Conservation (phyloP, 2,797 vertebrate species). For the Poeciliopsis paucimaculata region DNA sequence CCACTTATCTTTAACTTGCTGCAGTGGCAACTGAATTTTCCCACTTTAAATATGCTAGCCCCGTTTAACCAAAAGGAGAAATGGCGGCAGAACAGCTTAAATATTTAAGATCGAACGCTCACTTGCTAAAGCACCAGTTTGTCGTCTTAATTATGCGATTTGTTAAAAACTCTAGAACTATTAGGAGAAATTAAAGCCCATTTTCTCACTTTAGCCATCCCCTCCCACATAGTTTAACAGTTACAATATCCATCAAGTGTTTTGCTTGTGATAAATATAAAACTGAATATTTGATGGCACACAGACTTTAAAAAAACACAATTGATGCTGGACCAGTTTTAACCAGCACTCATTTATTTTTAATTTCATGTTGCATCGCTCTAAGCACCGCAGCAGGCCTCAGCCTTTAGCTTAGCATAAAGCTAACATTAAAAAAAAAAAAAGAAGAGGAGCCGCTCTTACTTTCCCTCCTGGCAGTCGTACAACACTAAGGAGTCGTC, state of each 20-base stretch:
- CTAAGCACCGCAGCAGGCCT: constrained; percentile 62
- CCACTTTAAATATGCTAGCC: neutral
- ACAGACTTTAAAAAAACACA: accelerated
- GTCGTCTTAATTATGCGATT: neutral
- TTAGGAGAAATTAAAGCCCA: neutral
- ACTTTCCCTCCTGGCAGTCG: constrained; percentile 99
- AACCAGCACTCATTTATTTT: neutral
- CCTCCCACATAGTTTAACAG: neutral
- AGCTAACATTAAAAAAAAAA: constrained; percentile 42
- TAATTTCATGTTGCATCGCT: neutral
- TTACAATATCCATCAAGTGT: neutral
- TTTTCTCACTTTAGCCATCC: neutral
- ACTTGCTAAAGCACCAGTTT: neutral
- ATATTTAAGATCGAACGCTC: neutral
- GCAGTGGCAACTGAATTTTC: neutral
- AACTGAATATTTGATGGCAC: neutral
- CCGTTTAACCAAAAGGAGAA: neutral
- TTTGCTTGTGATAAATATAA: neutral
- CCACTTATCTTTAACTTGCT: neutral
- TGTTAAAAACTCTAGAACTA: neutral
- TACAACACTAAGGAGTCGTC: constrained; percentile 97
- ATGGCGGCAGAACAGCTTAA: neutral
- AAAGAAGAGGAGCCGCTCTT: constrained; percentile 64
- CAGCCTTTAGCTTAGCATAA: constrained; percentile 50
- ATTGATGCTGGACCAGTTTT: neutral